Conservation (phyloP, 2,113 vertebrate genomes). For the Ctenomys sociabilis region DNA sequence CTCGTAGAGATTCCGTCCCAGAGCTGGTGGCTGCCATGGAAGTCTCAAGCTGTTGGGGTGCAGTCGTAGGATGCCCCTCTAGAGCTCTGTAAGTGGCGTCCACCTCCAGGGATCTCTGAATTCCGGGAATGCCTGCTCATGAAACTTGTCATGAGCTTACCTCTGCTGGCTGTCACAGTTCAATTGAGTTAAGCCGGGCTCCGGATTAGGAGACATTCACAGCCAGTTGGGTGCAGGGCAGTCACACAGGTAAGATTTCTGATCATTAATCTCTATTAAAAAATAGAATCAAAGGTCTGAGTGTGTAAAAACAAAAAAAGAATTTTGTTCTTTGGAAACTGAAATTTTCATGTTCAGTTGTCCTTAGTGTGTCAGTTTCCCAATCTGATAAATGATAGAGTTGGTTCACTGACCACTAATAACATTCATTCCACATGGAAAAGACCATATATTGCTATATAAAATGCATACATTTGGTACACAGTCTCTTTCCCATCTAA, state of each 20-base stretch:
- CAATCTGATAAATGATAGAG: neutral
- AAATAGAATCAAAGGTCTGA: neutral
- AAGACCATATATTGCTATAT: neutral
- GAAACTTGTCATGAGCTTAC: neutral
- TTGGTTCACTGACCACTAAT: neutral
- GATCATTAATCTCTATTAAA: neutral
- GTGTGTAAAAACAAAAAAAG: neutral
- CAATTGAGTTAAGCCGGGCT: neutral
- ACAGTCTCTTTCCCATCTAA: neutral
- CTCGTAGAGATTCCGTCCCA: neutral
- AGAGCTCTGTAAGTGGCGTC: neutral
- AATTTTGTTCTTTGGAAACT: neutral
- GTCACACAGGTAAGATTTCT: neutral
- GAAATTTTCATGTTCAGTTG: neutral
- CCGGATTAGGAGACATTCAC: neutral
- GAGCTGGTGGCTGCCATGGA: neutral
- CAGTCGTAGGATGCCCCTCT: neutral
- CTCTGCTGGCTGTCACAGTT: neutral
- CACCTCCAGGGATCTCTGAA: neutral
- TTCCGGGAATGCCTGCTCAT: neutral
- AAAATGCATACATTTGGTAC: neutral
- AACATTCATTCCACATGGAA: neutral
- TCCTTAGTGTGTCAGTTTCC: neutral
- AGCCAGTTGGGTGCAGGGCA: neutral
- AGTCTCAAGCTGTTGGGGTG: neutral